Percentiles rank a stretch among this genome's conserved stretches.
phyloP scores from a whole-genome alignment of 2,797 vertebrate genomes.

The Macroramphosus scolopax region DNA sequence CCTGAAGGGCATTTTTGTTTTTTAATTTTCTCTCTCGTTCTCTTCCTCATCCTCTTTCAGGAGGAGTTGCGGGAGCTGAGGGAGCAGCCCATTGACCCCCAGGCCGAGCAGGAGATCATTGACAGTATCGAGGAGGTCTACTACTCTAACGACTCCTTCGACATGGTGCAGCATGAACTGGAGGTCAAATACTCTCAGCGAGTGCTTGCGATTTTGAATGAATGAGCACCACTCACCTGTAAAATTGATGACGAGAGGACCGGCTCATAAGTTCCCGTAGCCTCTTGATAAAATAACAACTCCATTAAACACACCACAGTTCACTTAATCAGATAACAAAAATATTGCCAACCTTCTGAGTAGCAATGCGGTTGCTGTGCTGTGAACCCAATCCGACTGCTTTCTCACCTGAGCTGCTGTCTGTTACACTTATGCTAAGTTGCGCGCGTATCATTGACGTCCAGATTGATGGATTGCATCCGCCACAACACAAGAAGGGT shows the following conservation, averaged over 20 bases:
- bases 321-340: slow-evolving; percentile 34
- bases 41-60: slow-evolving; percentile 59
- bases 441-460: slow-evolving; percentile 33
- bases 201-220: slow-evolving; percentile 4
- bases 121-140: slow-evolving; percentile 96
- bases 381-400: slow-evolving; percentile 54
- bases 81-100: slow-evolving; percentile 91
- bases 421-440: slow-evolving; percentile 40
- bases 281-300: slow-evolving; percentile 7
- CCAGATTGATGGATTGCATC: slow-evolving; percentile 74
- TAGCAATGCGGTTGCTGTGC: slow-evolving; percentile 25
- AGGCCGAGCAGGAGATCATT: slow-evolving; percentile 95
- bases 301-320: slow-evolving; percentile 26
- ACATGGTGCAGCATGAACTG: slow-evolving; percentile 94
- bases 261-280: slow-evolving; percentile 4
- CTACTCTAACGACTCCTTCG: slow-evolving; percentile 93
- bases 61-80: slow-evolving; percentile 91
- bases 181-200: slow-evolving; percentile 78
- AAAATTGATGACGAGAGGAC: slow-evolving; percentile 28
- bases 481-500: slow-evolving; percentile 64
- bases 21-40: background rate
- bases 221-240: slow-evolving; percentile 27
- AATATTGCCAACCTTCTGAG: slow-evolving; percentile 34
- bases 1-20: slow-evolving; percentile 11
- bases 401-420: slow-evolving; percentile 58